Evolutionary conservation across 1,140 invertebrate genomes (phyloP), one percentile per base, ranked within the genome.

Genomic region (Drosophila obscura): DNA sequence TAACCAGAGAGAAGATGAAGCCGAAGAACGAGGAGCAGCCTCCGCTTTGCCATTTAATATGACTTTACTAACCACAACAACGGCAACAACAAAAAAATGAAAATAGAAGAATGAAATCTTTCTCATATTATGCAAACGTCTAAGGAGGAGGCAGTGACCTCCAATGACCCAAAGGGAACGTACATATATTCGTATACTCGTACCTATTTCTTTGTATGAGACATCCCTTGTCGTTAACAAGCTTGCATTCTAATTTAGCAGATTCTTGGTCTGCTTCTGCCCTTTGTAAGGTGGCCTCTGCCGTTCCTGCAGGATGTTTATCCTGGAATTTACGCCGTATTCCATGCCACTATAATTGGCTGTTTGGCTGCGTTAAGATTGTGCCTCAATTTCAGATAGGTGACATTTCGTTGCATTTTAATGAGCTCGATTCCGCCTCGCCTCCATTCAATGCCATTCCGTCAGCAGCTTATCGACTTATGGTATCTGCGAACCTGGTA

Each of bases 381-480:
- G 75, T 71, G 67, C 79, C 71, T 88, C 79, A 87, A 88, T 89
- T 88, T 88, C 76, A 88, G 83, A 88, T 88, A 88, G 87, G 80
- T 88, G 76, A 88, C 84, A 88, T 89, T 88, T 88, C 84, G 83
- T 88, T 88, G 83, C 83, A 88, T 88, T 88, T 88, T 88, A 88
- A 88, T 88, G 83, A 88, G 83, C 65, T 77, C 77, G 80, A 83
- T 80, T 88, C 75, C 43, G 44, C 39, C 7, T 15, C 41, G 22
- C 19, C 39, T 24, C 7, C 78, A 82, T 69, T 75, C 87, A 73
- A 68, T 53, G 57, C 43, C 53, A 49, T 64, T 69, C 60, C 65
- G 46, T 57, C 48, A 51, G 65, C 57, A 19, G 64, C 52, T 67
- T 62, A 53, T 46, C 78, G 64, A 81, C 78, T 87, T 87, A 82